Percentiles rank a stretch among this genome's conserved stretches.
phyloP scores from a whole-genome alignment of 2,797 vertebrate genomes.

The Atherinosoma microstoma region DNA sequence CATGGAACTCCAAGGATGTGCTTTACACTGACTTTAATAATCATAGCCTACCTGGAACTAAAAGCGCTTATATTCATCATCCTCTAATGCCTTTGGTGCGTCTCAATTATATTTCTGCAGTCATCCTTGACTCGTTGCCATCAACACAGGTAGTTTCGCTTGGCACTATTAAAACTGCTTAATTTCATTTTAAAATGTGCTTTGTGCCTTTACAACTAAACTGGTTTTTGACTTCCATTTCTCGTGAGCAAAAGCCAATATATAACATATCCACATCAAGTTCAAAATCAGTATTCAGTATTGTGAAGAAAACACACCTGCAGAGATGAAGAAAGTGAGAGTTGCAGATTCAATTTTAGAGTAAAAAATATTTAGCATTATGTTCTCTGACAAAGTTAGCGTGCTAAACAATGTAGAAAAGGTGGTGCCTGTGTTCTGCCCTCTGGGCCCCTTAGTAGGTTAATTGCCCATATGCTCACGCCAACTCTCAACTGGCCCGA shows the following conservation, averaged over 20 bases:
- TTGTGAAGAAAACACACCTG: background rate
- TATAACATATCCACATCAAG: too few species aligned
- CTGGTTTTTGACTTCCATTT: too few species aligned
- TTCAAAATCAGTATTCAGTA: too few species aligned
- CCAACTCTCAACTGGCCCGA: constrained; percentile 5
- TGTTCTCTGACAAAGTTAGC: background rate
- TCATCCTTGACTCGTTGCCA: too few species aligned
- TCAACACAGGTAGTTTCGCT: too few species aligned
- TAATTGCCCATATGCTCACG: constrained; percentile 3
- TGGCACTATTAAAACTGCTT: too few species aligned
- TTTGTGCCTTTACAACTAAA: too few species aligned
- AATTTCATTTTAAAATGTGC: too few species aligned
- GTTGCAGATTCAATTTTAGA: background rate
- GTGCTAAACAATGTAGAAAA: background rate
- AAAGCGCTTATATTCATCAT: background rate
- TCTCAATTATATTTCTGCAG: background rate
- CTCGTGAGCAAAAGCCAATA: too few species aligned
- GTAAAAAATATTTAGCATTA: background rate
- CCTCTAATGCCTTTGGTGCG: background rate
- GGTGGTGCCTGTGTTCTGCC: background rate
- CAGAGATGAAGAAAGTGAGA: background rate
- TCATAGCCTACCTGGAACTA: background rate
- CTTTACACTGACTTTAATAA: too few species aligned
- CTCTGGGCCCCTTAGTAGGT: background rate
- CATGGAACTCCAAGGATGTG: too few species aligned